phyloP scores from a whole-genome alignment of 1,140 invertebrate genomes.

The Fragariocoptes setiger region DNA sequence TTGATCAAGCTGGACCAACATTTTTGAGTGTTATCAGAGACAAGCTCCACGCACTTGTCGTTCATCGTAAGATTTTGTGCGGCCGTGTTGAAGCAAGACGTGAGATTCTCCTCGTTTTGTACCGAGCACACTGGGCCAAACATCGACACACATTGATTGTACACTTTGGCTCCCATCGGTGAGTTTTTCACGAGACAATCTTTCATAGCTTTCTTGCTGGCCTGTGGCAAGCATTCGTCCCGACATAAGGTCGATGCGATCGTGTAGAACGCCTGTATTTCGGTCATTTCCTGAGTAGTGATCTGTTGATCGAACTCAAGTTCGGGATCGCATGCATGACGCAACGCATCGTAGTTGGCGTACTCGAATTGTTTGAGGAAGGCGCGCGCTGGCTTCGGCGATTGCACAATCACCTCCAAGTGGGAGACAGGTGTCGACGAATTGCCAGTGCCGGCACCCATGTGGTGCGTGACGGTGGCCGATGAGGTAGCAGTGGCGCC shows the following conservation, averaged over 20 bases:
- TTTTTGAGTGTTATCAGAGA: background rate
- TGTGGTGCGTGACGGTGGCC: background rate
- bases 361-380: background rate
- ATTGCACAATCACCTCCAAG: background rate
- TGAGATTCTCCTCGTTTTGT: background rate
- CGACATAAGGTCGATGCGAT: background rate
- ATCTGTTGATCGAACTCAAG: background rate
- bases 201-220: background rate
- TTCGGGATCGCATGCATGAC: background rate
- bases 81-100: background rate
- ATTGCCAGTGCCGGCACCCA: background rate
- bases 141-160: background rate
- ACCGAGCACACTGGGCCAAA: background rate
- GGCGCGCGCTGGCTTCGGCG: background rate
- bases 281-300: background rate
- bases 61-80: background rate
- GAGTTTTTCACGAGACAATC: background rate
- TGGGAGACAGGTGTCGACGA: too few species aligned
- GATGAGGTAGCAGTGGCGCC: background rate
- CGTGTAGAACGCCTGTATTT: background rate
- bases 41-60: background rate
- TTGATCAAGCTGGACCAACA: background rate
- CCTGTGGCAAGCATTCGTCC: background rate
- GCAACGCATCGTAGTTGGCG: background rate
- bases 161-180: background rate